Base-by-base conservation (phyloP, 2,797 vertebrate genomes). In the Chelonia mydas region DNA sequence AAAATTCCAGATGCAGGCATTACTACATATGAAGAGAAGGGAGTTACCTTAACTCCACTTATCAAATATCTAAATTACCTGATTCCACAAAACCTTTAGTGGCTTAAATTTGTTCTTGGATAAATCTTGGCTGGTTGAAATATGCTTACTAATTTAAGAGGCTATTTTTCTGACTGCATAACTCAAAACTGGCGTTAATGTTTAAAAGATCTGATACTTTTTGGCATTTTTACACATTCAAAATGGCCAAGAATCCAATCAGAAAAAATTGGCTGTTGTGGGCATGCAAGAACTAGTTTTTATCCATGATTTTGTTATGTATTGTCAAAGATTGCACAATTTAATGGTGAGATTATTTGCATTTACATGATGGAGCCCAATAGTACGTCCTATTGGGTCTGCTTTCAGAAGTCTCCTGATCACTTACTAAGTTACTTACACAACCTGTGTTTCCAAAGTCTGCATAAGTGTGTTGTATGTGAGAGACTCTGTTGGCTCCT, bases 121-220 rank as follows among this genome's bases (percentile, higher is more conserved):
- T 76, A 84, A 96, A 96, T 94, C 65, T 87, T 61, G 31, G 15
- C 12, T 59, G 2, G 55, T 6, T 33, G 59, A 61, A 33, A 61
- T 31, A 61, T 13, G 59, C 92, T 94, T 92, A 94, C 93, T 85
- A 89, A 89, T 79, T 96, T 94, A 92, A 88, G 59, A 92, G 86
- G 90, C 87, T n/a, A 57, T 91, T 96, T 96, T 94, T 92, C 76
- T 68, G 93, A 91, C 86, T 95, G 87, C 94, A 95, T 97, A 95
- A 96, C 90, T 94, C 84, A 74, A 94, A 88, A 37, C 68, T 12
- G 91, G 74, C 54, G 94, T 94, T 90, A 92, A 65, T 57, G 94
- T 96, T 92, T 87, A 96, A 96, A 96, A 51, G 3, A 88, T 79
- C 79, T 90, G 96, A 92, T 90, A 21, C 10, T 41, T 91, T 85